Evolutionary conservation across 2,797 vertebrate genomes (phyloP), one percentile per base, ranked within the genome.

Genomic region (Erethizon dorsatum): DNA sequence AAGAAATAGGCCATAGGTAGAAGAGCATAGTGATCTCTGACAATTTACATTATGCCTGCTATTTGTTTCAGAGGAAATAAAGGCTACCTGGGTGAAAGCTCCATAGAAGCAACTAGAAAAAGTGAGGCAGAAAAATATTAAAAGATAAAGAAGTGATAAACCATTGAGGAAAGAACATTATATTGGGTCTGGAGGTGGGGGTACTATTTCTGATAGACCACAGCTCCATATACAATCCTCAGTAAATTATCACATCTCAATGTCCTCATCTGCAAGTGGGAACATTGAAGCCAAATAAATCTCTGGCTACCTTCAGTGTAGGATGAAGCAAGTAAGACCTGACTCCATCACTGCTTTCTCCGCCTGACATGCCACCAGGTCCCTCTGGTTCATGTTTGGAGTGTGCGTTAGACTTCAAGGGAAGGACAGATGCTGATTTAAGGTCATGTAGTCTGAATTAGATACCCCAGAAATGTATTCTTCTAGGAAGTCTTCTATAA

Each of bases 311-410:
- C 41, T 59, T 45, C 18, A 47, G 13, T 14, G 14, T 63, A 24
- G 61, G 37, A 33, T 3, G 52, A 56, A 26, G 37, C 45, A 75
- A 47, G 33, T 5, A 18, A 79, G 45, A 59, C 50, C 1, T 12
- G 18, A 37, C 12, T 11, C 4, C 10, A 8, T n/a, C 59, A 33
- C 18, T 5, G 47, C 31, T 22, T 88, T 47, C 11, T 2, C 8
- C 37, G 8, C 57, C 24, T 65, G 37, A 3, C 1, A 0, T 2
- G 0, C 54, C n/a, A 0, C 45, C 33, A 7, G 9, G 1, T 52
- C 26, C 65, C 28, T 93, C 71, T 83, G 7, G 50, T 26, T 89
- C 2, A 2, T 2, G 1, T 14, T 59, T 65, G 18, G 7, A 9
- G 13, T 15, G 0, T 65, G 59, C 10, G 52, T 92, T 54, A 90